Evolutionary conservation across 2,113 vertebrate species (phyloP).

Genomic region (Poecilia latipinna): DNA sequence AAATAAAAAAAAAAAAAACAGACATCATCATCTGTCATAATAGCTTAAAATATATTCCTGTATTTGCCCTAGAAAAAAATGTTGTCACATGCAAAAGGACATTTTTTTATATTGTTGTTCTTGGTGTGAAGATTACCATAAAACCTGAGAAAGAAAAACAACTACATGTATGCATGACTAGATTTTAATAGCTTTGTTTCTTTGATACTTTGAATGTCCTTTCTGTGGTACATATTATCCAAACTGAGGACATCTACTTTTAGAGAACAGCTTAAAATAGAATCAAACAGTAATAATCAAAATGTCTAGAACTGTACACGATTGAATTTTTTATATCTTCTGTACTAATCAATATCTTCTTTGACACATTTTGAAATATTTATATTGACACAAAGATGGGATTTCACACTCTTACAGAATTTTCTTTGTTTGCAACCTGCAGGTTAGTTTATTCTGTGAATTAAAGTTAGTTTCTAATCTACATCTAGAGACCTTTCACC

Average conservation of each 20-base stretch:
- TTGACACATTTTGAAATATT: background rate
- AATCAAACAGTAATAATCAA: background rate
- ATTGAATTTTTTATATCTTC: background rate
- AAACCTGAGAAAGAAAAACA: background rate
- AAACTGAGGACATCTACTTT: background rate
- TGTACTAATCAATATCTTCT: background rate
- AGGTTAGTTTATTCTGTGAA: too few species aligned
- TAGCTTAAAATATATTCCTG: background rate
- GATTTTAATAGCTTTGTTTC: background rate
- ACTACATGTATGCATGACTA: background rate
- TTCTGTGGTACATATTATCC: background rate
- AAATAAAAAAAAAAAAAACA: background rate
- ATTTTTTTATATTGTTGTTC: background rate
- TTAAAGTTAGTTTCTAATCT: too few species aligned
- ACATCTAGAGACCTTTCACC: too few species aligned
- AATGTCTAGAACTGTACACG: background rate
- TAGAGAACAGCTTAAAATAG: background rate
- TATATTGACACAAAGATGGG: background rate
- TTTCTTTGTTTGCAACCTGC: too few species aligned
- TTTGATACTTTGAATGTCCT: background rate
- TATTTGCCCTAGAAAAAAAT: background rate
- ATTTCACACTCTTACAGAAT: too few species aligned
- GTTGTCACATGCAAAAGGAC: too few species aligned
- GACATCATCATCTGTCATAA: background rate
- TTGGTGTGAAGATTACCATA: background rate